Conservation (phyloP, 2,113 vertebrate genomes). For the Pardalotus punctatus region DNA sequence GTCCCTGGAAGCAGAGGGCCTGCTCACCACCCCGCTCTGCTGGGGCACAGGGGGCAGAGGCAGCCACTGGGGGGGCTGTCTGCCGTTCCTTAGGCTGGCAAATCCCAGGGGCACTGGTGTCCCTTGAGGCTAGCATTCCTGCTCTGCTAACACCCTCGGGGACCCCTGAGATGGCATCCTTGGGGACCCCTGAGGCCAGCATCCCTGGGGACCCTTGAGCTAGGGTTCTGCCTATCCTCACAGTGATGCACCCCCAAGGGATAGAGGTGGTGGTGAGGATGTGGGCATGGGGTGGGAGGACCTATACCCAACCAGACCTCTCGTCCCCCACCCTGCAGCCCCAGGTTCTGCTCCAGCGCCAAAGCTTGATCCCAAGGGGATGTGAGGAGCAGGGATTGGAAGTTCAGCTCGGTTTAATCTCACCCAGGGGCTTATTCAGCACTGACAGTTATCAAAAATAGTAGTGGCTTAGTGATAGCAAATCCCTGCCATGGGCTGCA, state of each 20-base stretch:
- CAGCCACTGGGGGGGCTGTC: neutral
- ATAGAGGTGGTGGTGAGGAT: neutral
- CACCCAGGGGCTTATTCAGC: slow-evolving; percentile 52
- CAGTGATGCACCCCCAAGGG: neutral
- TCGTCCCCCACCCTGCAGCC: rapidly evolving
- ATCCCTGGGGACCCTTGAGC: neutral
- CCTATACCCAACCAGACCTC: neutral
- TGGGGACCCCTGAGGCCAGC: neutral
- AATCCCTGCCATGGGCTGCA: slow-evolving; percentile 61
- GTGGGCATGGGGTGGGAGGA: rapidly evolving
- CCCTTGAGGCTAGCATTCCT: neutral
- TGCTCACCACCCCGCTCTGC: neutral
- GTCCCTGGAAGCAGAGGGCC: slow-evolving; percentile 72
- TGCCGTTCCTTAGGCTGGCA: neutral
- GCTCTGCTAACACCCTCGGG: too few relatives aligned
- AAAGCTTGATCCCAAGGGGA: slow-evolving; percentile 35
- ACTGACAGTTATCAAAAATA: slow-evolving; percentile 64
- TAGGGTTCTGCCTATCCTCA: neutral
- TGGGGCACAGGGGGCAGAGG: neutral
- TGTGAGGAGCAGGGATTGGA: slow-evolving; percentile 56
- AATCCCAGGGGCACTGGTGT: neutral
- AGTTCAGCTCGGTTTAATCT: slow-evolving; percentile 67
- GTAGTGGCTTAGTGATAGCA: slow-evolving; percentile 64
- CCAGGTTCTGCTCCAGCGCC: neutral
- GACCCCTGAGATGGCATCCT: neutral